Percentiles rank a stretch among this genome's conserved stretches.
Conservation (phyloP, 2,888 invertebrate genomes). For the Watsonalla binaria region DNA sequence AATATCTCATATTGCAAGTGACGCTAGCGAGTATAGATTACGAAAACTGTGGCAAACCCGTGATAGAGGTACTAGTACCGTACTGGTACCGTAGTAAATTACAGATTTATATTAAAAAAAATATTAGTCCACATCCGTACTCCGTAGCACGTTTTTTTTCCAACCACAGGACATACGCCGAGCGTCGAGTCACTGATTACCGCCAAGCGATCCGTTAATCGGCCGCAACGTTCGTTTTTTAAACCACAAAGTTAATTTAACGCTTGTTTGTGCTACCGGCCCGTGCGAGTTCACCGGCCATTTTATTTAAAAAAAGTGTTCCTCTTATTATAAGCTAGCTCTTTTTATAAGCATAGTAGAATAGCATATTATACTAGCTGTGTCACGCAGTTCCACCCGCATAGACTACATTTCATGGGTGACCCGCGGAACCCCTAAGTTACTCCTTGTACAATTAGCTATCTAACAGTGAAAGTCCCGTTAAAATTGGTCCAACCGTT, state of each 20-base stretch:
- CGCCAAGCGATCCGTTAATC: slow-evolving; percentile 49
- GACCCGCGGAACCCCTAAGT: too few species aligned
- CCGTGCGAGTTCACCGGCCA: slow-evolving; percentile 7
- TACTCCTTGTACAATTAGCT: too few species aligned
- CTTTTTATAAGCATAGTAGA: too few species aligned
- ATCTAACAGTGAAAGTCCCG: too few species aligned
- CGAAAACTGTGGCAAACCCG: too few species aligned
- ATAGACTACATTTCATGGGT: too few species aligned
- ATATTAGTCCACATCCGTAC: slow-evolving; percentile 33
- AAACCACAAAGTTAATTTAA: slow-evolving; percentile 52
- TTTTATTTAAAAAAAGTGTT: neutral
- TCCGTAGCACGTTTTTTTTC: slow-evolving; percentile 28
- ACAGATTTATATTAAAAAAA: neutral
- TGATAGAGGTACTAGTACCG: too few species aligned
- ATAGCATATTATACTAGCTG: too few species aligned
- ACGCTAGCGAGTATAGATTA: too few species aligned
- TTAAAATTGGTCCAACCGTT: too few species aligned
- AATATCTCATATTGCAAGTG: too few species aligned
- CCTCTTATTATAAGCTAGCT: neutral
- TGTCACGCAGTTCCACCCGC: too few species aligned
- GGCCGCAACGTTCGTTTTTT: slow-evolving; percentile 29
- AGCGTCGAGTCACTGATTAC: slow-evolving; percentile 39
- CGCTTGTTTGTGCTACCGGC: slow-evolving; percentile 36
- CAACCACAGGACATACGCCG: slow-evolving; percentile 30
- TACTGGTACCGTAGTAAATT: neutral